Evolutionary conservation across 92 coral and sea anemone species (phyloP).

Genomic region (Porites lobata): DNA sequence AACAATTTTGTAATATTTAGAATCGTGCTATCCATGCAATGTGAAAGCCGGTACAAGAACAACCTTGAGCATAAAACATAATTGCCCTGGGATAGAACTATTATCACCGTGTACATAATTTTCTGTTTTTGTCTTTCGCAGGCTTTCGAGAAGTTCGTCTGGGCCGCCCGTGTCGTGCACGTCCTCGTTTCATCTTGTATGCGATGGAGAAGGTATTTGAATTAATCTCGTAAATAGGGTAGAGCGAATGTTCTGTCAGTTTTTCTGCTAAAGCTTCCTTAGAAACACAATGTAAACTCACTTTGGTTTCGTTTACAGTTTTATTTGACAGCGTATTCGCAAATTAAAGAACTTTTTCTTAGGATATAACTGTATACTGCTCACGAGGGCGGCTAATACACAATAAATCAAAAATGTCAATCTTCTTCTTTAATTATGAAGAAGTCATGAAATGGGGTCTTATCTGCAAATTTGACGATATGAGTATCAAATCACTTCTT

Average conservation of each 20-base stretch:
- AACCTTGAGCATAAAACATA: no score
- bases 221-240: not conserved
- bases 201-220: slow-evolving; percentile 89
- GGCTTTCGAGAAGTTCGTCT: slow-evolving; percentile 82
- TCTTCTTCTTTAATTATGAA: not conserved
- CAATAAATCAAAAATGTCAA: not conserved
- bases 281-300: not conserved
- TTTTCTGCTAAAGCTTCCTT: not conserved
- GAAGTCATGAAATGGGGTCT: not conserved
- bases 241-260: not conserved
- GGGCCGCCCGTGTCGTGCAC: slow-evolving; percentile 82
- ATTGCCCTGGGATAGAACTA: no score
- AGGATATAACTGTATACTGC: not conserved
- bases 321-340: not conserved
- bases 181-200: slow-evolving; percentile 87
- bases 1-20: no score
- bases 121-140: slow-evolving; percentile 9
- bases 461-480: no score
- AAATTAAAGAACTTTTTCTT: not conserved
- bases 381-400: not conserved
- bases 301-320: not conserved
- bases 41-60: no score
- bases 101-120: not conserved
- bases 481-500: no score
- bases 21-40: no score